These are phyloP conservation scores for Balanococcus diminutus DNA, from an alignment of 2,888 invertebrate genomes.

Conservation along the genomic window DNA sequence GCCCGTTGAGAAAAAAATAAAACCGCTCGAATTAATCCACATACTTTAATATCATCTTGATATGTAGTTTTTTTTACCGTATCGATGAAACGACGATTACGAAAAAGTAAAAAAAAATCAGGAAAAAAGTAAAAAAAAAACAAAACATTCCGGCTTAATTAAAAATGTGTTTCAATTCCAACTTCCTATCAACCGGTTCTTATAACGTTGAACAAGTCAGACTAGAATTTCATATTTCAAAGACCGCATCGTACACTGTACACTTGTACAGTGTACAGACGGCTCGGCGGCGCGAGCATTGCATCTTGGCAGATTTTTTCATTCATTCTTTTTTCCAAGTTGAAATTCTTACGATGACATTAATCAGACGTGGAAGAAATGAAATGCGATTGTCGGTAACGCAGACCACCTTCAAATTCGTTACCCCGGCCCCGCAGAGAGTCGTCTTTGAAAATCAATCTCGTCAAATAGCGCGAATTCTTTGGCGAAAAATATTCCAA, in stretches of 20 bases:
- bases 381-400: conserved; percentile 48
- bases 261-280: background rate
- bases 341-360: conserved; percentile 42
- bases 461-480: conserved; percentile 1
- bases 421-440: background rate
- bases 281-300: background rate
- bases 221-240: conserved; percentile 9
- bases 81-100: conserved; percentile 29
- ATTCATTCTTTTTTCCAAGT: conserved; percentile 37
- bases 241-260: background rate
- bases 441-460: background rate
- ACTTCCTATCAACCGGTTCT: conserved; percentile 19
- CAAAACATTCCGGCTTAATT: conserved; percentile 36
- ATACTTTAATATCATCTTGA: conserved; percentile 17
- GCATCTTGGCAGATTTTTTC: background rate
- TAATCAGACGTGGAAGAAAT: conserved; percentile 42
- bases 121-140: background rate
- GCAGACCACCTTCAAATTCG: conserved; percentile 40
- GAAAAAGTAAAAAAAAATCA: background rate
- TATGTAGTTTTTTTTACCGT: conserved; percentile 26
- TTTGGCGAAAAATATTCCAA: conserved; percentile 24
- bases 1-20: background rate
- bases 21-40: conserved; percentile 6
- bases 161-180: conserved; percentile 41
- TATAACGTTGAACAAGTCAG: background rate